These are phyloP conservation scores for Ypsolopha sequella DNA, from an alignment of 2,888 invertebrate genomes.

Conservation along the genomic window DNA sequence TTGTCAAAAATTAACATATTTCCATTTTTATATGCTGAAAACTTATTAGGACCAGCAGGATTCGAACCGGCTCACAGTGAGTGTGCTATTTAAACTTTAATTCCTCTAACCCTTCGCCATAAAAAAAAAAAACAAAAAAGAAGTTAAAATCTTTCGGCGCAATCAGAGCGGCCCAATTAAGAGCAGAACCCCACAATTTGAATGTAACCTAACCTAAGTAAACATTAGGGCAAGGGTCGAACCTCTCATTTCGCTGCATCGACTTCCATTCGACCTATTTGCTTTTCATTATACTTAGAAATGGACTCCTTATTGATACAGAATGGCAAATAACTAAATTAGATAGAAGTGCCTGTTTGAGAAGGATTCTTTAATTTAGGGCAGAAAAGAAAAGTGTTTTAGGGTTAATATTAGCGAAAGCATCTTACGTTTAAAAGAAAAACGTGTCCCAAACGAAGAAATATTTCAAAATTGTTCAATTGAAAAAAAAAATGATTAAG, in stretches of 20 bases:
- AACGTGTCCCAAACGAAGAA: too few relatives aligned
- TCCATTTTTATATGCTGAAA: too few relatives aligned
- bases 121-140: constrained; percentile 1
- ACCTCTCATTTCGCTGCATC: constrained; percentile 8
- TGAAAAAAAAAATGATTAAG: too few relatives aligned
- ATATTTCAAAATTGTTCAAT: too few relatives aligned
- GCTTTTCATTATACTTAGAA: constrained; percentile 24
- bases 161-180: constrained; percentile 7
- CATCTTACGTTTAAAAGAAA: too few relatives aligned
- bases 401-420: too few relatives aligned
- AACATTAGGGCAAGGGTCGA: constrained; percentile 8
- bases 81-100: background rate
- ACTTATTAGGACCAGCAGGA: too few relatives aligned
- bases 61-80: too few relatives aligned
- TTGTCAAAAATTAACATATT: too few relatives aligned
- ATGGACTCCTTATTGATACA: background rate
- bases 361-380: too few relatives aligned
- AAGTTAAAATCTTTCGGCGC: background rate
- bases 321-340: background rate
- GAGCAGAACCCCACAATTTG: constrained; percentile 2
- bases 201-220: constrained; percentile 10
- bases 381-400: too few relatives aligned
- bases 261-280: constrained; percentile 20
- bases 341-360: background rate
- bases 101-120: background rate